Percentiles rank a stretch among this genome's conserved stretches.
Evolutionary conservation across 92 coral and sea anemone genomes (phyloP).

Genomic region (Epizoanthus illoricatus): DNA sequence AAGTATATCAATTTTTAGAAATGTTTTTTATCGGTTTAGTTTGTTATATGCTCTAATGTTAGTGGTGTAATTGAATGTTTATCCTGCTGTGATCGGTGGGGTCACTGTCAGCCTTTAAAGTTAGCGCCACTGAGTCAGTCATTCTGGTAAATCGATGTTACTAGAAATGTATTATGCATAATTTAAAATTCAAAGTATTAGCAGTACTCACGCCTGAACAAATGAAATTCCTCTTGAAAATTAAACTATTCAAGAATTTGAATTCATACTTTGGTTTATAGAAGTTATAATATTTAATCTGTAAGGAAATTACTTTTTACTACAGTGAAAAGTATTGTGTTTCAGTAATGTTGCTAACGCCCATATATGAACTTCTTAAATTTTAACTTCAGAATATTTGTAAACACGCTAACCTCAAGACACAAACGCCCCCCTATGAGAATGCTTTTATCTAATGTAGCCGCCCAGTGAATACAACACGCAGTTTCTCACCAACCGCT

Average conservation of each 20-base stretch:
- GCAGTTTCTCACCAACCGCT: neutral
- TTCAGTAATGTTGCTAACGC: too few relatives aligned
- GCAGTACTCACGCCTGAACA: neutral
- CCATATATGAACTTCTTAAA: neutral
- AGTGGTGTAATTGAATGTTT: neutral
- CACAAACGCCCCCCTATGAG: neutral
- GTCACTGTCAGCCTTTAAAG: neutral
- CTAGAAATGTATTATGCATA: neutral
- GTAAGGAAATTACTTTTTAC: too few relatives aligned
- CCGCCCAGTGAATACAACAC: neutral
- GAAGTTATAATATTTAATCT: too few relatives aligned
- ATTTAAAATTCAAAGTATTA: neutral
- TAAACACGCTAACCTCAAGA: constrained; percentile 5
- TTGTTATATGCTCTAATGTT: neutral
- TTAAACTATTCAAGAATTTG: too few relatives aligned
- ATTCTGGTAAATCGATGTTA: constrained; percentile 1
- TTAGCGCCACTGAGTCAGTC: neutral
- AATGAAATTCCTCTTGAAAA: neutral
- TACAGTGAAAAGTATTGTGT: too few relatives aligned
- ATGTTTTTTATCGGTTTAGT: neutral
- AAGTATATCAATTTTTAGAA: neutral
- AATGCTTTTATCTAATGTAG: constrained; percentile 6
- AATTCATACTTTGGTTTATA: too few relatives aligned
- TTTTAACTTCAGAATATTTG: constrained; percentile 10
- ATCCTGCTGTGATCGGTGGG: neutral